A percentile compares a stretch with the other conserved stretches of the same genome.
Evolutionary conservation across 2,888 invertebrate genomes (phyloP).

Genomic region (Lathronympha strigana): DNA sequence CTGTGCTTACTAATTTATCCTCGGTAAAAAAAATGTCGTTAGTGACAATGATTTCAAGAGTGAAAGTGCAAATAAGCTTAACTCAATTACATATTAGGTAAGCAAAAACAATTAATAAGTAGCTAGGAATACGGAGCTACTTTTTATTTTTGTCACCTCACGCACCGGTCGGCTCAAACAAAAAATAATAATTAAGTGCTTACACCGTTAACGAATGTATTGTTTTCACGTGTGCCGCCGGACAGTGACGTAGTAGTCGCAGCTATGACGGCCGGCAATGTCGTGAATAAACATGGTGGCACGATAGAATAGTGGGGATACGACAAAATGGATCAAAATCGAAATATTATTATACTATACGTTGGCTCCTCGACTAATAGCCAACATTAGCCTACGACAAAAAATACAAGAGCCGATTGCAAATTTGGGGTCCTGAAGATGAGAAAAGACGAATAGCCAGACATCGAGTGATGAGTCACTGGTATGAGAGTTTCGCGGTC

Average conservation of each 20-base stretch:
- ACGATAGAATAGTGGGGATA: conserved; percentile 44
- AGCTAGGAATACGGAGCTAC: background rate
- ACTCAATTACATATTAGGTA: conserved; percentile 1
- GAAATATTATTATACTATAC: no score
- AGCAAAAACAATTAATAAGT: no score
- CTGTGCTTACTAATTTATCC: no score
- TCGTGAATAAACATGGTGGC: conserved; percentile 47
- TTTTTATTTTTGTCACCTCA: conserved; percentile 20
- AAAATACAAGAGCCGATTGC: no score
- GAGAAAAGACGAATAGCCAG: no score
- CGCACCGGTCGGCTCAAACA: conserved; percentile 9
- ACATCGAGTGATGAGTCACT: no score
- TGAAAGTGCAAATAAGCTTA: background rate
- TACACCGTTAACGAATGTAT: conserved; percentile 38
- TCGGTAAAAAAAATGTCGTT: background rate
- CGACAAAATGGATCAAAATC: background rate
- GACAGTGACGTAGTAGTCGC: conserved; percentile 57
- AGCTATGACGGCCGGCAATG: conserved; percentile 53
- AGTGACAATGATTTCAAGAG: background rate
- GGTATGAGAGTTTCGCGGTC: no score
- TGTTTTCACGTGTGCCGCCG: conserved; percentile 35
- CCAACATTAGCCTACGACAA: no score
- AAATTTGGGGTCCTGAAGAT: no score
- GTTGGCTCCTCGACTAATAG: no score
- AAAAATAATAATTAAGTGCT: conserved; percentile 38